Evolutionary conservation across 2,797 vertebrate genomes (phyloP).

Genomic region (Gymnoscopelus braueri): DNA sequence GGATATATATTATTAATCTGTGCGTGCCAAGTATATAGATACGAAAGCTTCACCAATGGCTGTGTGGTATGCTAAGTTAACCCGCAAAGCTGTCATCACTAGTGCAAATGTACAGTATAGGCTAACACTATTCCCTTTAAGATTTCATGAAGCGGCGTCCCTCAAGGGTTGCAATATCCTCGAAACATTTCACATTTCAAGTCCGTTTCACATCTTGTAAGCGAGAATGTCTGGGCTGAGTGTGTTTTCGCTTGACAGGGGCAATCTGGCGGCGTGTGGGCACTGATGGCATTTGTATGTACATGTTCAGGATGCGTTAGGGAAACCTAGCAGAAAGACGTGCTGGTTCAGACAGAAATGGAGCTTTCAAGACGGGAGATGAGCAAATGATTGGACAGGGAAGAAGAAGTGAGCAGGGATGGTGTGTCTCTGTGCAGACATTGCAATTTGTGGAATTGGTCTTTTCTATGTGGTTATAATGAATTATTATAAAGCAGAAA

Average conservation of each 20-base stretch:
- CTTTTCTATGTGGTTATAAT: background rate
- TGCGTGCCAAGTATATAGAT: conserved; percentile 27
- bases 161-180: conserved; percentile 62
- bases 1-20: too few relatives aligned
- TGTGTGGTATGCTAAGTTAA: conserved; percentile 47
- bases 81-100: conserved; percentile 51
- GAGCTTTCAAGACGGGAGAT: conserved; percentile 51
- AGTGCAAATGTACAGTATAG: conserved; percentile 17
- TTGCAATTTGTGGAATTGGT: background rate
- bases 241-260: conserved; percentile 66
- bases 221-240: conserved; percentile 58
- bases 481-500: too few relatives aligned
- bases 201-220: conserved; percentile 57
- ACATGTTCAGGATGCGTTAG: conserved; percentile 77
- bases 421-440: conserved; percentile 9
- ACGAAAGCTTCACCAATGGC: conserved; percentile 41
- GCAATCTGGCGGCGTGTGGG: conserved; percentile 63
- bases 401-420: background rate
- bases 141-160: conserved; percentile 73
- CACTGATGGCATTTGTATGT: conserved; percentile 82
- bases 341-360: conserved; percentile 64
- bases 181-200: conserved; percentile 72
- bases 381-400: conserved; percentile 54
- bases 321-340: conserved; percentile 70
- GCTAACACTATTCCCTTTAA: conserved; percentile 60